Evolutionary conservation across 2,797 vertebrate genomes (phyloP), one percentile per base, ranked within the genome.

Genomic region (Gymnoscopelus braueri): DNA sequence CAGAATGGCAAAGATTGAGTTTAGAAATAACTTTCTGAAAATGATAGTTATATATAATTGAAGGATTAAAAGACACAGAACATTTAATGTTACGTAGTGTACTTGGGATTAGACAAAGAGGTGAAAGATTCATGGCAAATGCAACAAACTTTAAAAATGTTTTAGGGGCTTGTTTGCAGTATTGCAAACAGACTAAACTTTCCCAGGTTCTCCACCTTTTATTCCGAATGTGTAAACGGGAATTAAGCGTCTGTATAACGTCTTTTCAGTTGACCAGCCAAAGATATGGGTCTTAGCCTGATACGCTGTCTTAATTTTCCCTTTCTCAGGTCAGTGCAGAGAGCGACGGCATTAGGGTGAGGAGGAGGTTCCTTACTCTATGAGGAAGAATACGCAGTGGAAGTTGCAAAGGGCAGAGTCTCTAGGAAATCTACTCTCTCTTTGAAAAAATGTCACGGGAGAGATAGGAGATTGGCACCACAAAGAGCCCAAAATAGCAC

Each of bases 401-500:
- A 98, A 97, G 96, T 97, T 96, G 96, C 95, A 96, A 95, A 95
- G 95, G 95, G 95, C 95, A 95, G 95, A 97, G 97, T 98, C 96
- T 97, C 96, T 96, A 98, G 97, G 97, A 99, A 99, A 99, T 98
- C 95, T 94, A 96, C 95, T 96, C 96, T 97, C 95, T 96, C 97
- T 98, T 98, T 97, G 95, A 96, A 97, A 97, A 98, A 97, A 97
- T 97, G 97, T 99, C 96, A 97, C 94, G 93, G 96, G 95, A 94
- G 92, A 96, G 95, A 96, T 96, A 96, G 93, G 92, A 99, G 98
- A 99, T 98, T 99, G 97, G 96, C 97, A 99, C 93, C 96, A 99
- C 96, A 99, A 98, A 98, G 96, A 95, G 91, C 84, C 94, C 91
- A 96, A 96, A 98, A 96, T 96, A 98, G 96, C 96, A 95, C 94